These are phyloP conservation scores for Helicorthomorpha holstii DNA, from an alignment of 1,140 invertebrate species.

Conservation along the genomic window DNA sequence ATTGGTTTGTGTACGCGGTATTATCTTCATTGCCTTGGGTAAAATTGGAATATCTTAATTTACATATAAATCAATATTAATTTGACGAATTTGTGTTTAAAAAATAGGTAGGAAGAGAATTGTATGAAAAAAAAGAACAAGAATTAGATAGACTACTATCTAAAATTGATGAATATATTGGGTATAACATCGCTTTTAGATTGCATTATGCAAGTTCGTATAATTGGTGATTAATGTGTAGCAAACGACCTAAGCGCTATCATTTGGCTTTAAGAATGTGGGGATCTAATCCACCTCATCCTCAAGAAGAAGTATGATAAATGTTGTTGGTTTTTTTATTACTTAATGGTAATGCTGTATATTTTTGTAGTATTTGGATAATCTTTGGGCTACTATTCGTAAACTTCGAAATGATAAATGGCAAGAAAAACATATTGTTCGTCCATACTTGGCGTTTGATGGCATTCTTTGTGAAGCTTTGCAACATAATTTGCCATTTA, in stretches of 20 bases:
- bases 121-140: slow-evolving; percentile 92
- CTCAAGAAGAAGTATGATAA: slow-evolving; percentile 69
- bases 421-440: slow-evolving; percentile 88
- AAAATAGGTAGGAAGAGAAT: slow-evolving; percentile 55
- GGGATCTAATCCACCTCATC: slow-evolving; percentile 77
- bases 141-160: slow-evolving; percentile 79
- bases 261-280: slow-evolving; percentile 80
- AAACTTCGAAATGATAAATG: slow-evolving; percentile 88
- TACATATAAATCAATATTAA: not conserved
- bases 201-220: no score
- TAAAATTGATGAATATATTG: slow-evolving; percentile 83
- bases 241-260: slow-evolving; percentile 82
- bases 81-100: not conserved
- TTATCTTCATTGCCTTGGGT: slow-evolving; percentile 85
- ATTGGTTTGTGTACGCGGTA: slow-evolving; percentile 94
- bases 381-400: slow-evolving; percentile 86
- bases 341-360: slow-evolving; percentile 40
- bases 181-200: slow-evolving; percentile 12
- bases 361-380: slow-evolving; percentile 62
- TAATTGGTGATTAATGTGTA: no score
- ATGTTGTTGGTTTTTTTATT: slow-evolving; percentile 28
- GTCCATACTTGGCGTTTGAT: slow-evolving; percentile 92
- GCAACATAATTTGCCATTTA: slow-evolving; percentile 80
- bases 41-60: slow-evolving; percentile 10
- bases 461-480: slow-evolving; percentile 84